Conservation (phyloP, 1,140 invertebrate species). For the Diachasmimorpha longicaudata region DNA sequence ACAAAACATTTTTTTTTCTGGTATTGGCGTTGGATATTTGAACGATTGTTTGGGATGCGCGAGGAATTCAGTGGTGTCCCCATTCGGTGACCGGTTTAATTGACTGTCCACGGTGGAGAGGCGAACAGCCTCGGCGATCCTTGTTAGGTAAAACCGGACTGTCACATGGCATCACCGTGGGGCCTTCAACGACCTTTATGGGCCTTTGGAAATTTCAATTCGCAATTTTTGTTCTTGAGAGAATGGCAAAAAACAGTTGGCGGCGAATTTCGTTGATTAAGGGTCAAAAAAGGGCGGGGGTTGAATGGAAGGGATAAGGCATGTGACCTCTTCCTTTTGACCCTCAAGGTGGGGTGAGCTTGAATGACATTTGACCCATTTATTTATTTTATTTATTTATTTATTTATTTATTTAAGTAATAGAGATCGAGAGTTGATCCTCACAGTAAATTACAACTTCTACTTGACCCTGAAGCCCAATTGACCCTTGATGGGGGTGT, state of each 20-base stretch:
- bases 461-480: too few relatives aligned
- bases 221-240: neutral
- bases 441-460: too few relatives aligned
- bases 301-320: too few relatives aligned
- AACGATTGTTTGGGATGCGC: neutral
- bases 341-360: too few relatives aligned
- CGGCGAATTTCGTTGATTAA: too few relatives aligned
- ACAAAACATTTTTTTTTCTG: neutral
- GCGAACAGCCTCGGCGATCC: neutral
- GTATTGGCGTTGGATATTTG: neutral
- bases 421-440: too few relatives aligned
- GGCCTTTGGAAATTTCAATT: neutral
- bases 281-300: too few relatives aligned
- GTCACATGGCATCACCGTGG: neutral
- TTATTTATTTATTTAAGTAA: too few relatives aligned
- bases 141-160: neutral
- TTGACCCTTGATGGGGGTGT: too few relatives aligned
- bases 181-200: neutral
- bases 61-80: neutral
- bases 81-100: conserved; percentile 1
- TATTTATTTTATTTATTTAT: too few relatives aligned
- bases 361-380: too few relatives aligned
- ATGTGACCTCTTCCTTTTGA: too few relatives aligned
- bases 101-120: neutral
- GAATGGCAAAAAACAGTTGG: neutral